Base-by-base conservation (phyloP, 2,888 invertebrate genomes). In the Hoplodrina blanda region DNA sequence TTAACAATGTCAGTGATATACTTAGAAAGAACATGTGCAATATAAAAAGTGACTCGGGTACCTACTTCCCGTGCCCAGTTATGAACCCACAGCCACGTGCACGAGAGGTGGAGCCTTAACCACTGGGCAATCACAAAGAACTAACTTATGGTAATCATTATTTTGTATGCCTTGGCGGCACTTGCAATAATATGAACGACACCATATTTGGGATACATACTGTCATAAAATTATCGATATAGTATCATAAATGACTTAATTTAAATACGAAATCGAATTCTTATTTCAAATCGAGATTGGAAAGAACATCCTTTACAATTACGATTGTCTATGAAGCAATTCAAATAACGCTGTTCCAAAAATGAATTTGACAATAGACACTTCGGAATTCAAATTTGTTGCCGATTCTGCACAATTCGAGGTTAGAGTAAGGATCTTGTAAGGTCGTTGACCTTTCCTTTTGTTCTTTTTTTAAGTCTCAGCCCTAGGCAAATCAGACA, bases 371-470 rank as follows among this genome's bases (percentile, higher is more conserved):
- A 73, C 70, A 76, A 76, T 76, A 76, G 73, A 55, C 54, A 73
- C 54, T 73, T 73, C 70, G 10, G 60, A 55, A 70, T 67, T 76
- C 54, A 70, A 69, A 76, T 76, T n/a, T 25, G 49, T 44, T 55
- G 49, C 44, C 49, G 19, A 69, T 44, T 68, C 56, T 53, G 25
- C 19, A 52, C 50, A 49, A 49, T 19, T 7, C 15, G 44, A 66
- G 49, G 44, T 37, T 20, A 30, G 11, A 30, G 17, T 59, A 46
- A 19, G 25, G 17, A 64, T 49, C 37, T 65, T 54, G 30, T n/a
- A 19, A 53, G 30, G 52, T 57, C 57, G 54, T 13, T 30, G 62
- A 62, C 33, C 25, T 53, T 70, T 41, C 13, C 20, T 4, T 10
- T 11, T 41, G 3, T 50, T 52, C 30, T 13, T 52, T 56, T 53